A percentile compares a stretch with the other conserved stretches of the same genome.
phyloP scores from a whole-genome alignment of 1,140 invertebrate genomes.

The Polypedilum pembai region DNA sequence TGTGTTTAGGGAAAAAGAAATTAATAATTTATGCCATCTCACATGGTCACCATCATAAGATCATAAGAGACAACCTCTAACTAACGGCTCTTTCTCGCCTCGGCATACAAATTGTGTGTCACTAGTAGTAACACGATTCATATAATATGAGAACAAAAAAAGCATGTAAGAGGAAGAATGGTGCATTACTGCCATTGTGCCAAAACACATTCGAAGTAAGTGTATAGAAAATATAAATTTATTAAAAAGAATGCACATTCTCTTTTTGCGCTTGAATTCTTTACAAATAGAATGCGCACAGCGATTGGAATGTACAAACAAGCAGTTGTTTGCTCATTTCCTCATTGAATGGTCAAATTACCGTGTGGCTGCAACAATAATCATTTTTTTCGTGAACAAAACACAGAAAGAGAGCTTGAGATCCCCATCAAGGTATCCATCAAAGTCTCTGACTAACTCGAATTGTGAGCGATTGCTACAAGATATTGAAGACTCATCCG shows the following conservation, averaged over 20 bases:
- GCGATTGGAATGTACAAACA: no score
- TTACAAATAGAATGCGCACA: background rate
- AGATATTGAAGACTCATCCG: background rate
- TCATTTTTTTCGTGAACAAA: background rate
- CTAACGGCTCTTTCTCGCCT: background rate
- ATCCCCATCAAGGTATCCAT: background rate
- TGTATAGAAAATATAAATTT: no score
- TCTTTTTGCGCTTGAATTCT: conserved; percentile 12
- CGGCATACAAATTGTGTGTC: conserved; percentile 5
- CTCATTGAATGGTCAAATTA: conserved; percentile 17
- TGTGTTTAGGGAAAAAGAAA: background rate
- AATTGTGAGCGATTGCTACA: background rate
- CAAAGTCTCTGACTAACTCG: background rate
- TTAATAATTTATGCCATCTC: conserved; percentile 13
- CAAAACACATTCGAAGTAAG: background rate
- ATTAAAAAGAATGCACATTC: conserved; percentile 11
- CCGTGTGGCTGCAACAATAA: background rate
- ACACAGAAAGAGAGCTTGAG: background rate
- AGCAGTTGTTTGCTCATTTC: background rate
- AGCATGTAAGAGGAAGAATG: conserved; percentile 11
- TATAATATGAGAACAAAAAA: conserved; percentile 7
- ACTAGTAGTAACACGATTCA: background rate
- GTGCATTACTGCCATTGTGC: conserved; percentile 16
- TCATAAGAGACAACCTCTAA: background rate
- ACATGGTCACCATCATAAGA: background rate